Percentiles rank a stretch among this genome's conserved stretches.
Conservation (phyloP, 2,113 vertebrate species). For the Ptilorrhoa leucosticta region DNA sequence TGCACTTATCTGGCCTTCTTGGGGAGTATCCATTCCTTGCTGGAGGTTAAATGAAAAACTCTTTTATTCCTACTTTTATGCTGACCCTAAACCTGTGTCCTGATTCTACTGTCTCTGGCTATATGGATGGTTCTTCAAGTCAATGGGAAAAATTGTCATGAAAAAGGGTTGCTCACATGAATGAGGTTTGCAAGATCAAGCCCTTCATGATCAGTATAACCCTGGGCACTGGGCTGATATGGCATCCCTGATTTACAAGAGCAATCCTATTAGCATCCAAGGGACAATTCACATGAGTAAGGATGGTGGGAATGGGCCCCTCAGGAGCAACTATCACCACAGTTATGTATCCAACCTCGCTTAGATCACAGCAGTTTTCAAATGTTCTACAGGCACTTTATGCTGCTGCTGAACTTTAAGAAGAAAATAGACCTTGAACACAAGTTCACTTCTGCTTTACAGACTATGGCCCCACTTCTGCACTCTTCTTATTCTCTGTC, state of each 20-base stretch:
- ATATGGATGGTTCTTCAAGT: neutral
- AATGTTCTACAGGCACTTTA: slow-evolving; percentile 8
- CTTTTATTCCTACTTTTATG: slow-evolving; percentile 13
- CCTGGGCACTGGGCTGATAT: neutral
- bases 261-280: slow-evolving; percentile 18
- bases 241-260: slow-evolving; percentile 32
- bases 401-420: neutral
- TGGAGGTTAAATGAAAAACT: slow-evolving; percentile 48
- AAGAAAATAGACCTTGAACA: slow-evolving; percentile 28
- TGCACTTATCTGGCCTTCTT: neutral
- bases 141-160: neutral
- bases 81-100: slow-evolving; percentile 10
- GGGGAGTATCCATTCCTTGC: neutral
- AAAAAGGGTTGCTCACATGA: neutral
- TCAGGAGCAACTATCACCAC: slow-evolving; percentile 31
- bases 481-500: neutral
- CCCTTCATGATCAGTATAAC: neutral
- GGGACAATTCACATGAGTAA: slow-evolving; percentile 37
- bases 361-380: neutral
- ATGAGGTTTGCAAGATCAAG: slow-evolving; percentile 16
- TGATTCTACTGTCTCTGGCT: neutral
- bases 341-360: slow-evolving; percentile 21
- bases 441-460: neutral
- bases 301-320: slow-evolving; percentile 21
- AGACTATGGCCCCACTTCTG: neutral